Evolutionary conservation across 2,888 invertebrate genomes (phyloP).

Genomic region (Zele albiditarsus): DNA sequence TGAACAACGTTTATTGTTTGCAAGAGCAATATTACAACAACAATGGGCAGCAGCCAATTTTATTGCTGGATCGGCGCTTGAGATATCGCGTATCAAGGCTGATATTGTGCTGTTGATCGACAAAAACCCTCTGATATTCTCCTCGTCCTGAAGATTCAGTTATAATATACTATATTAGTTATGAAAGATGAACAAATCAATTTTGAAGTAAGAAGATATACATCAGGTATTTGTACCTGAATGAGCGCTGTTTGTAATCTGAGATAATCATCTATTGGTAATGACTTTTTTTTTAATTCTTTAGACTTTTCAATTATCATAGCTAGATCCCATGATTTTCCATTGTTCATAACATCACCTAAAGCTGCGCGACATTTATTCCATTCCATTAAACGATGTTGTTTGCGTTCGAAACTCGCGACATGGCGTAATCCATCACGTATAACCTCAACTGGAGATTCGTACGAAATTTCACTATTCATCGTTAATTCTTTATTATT

Average conservation of each 20-base stretch:
- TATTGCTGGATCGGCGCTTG: slow-evolving; percentile 73
- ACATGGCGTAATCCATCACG: slow-evolving; percentile 58
- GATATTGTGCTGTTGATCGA: slow-evolving; percentile 72
- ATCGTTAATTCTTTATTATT: not conserved
- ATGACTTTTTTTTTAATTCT: slow-evolving; percentile 58
- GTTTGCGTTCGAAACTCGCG: slow-evolving; percentile 54
- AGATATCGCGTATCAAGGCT: slow-evolving; percentile 75
- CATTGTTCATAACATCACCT: slow-evolving; percentile 50
- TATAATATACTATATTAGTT: no score
- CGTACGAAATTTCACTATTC: not conserved
- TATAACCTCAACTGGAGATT: slow-evolving; percentile 46
- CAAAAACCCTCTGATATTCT: slow-evolving; percentile 69
- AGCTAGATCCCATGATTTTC: slow-evolving; percentile 49
- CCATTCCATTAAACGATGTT: slow-evolving; percentile 52
- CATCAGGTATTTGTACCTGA: slow-evolving; percentile 58
- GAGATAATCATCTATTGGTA: slow-evolving; percentile 58
- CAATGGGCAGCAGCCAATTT: slow-evolving; percentile 75
- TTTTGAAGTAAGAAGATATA: no score
- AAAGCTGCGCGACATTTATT: slow-evolving; percentile 58
- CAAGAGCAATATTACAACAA: slow-evolving; percentile 76
- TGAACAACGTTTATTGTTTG: slow-evolving; percentile 71
- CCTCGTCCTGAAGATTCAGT: slow-evolving; percentile 67
- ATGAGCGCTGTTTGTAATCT: slow-evolving; percentile 65
- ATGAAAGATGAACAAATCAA: no score
- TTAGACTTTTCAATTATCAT: slow-evolving; percentile 56